phyloP scores from a whole-genome alignment of 2,797 vertebrate species.

The Oceanodroma leucorhoa region DNA sequence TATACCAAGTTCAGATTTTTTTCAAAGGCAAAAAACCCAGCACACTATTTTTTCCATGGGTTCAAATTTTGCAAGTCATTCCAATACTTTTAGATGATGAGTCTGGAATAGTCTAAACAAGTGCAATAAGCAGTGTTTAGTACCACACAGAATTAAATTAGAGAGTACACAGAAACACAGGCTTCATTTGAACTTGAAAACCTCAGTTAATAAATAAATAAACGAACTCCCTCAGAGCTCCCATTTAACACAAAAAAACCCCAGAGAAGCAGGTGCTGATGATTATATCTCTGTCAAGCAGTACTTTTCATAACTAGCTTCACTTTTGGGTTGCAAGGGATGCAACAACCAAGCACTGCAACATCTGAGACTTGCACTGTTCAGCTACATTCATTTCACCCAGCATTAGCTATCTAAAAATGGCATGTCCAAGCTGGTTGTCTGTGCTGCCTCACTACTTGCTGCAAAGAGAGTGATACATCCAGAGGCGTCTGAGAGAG shows the following conservation, averaged over 20 bases:
- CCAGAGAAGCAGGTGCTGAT: background rate
- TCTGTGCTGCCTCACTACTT: background rate
- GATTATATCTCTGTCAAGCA: background rate
- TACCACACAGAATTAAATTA: background rate
- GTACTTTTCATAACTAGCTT: background rate
- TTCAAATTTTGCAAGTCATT: background rate
- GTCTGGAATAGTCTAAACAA: background rate
- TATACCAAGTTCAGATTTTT: background rate
- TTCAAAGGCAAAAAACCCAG: background rate
- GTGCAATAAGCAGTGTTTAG: background rate
- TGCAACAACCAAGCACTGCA: background rate
- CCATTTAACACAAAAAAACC: background rate
- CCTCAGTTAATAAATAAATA: background rate
- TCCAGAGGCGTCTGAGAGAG: background rate
- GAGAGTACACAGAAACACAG: background rate
- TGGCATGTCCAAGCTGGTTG: rapidly evolving
- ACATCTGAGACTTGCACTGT: background rate
- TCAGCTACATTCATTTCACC: background rate
- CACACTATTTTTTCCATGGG: background rate
- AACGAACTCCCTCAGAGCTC: background rate
- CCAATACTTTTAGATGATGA: background rate
- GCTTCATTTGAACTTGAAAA: background rate
- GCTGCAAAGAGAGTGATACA: background rate
- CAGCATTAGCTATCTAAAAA: background rate
- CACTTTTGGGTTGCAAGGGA: background rate